These are phyloP conservation scores for Petrocephalus microphthalmus DNA, from an alignment of 2,113 vertebrate species.

Conservation along the genomic window DNA sequence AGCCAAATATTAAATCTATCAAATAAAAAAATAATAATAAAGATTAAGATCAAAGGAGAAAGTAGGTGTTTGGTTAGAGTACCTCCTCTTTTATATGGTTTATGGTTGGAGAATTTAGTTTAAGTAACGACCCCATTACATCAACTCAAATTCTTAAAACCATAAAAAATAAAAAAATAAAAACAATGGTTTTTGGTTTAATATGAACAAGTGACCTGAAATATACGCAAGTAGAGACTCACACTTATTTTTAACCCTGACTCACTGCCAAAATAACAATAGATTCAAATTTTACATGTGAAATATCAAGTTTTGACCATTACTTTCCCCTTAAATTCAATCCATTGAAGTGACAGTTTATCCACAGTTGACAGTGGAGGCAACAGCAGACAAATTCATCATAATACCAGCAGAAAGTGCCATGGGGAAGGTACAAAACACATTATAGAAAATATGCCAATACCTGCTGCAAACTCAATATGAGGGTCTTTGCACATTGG, in stretches of 20 bases:
- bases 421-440: not conserved
- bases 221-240: too few species aligned
- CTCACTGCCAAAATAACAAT: not conserved
- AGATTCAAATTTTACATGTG: not conserved
- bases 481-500: slow-evolving; percentile 97
- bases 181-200: not conserved
- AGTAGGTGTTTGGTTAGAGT: not conserved
- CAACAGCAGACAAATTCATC: not conserved
- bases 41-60: not conserved
- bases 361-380: not conserved
- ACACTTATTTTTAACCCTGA: not conserved
- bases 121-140: not conserved
- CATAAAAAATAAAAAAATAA: not conserved
- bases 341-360: not conserved
- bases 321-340: not conserved
- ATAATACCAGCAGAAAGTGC: not conserved
- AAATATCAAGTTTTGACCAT: not conserved
- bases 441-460: slow-evolving; percentile 30
- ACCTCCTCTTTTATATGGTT: not conserved
- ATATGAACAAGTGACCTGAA: not conserved
- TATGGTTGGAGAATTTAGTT: not conserved
- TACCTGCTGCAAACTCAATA: slow-evolving; percentile 98
- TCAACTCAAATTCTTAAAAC: not conserved
- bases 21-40: not conserved
- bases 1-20: not conserved